Percentiles rank a stretch among this genome's conserved stretches.
These are phyloP conservation scores for Chiloscyllium plagiosum DNA, from an alignment of 2,113 vertebrate genomes.

Conservation along the genomic window DNA sequence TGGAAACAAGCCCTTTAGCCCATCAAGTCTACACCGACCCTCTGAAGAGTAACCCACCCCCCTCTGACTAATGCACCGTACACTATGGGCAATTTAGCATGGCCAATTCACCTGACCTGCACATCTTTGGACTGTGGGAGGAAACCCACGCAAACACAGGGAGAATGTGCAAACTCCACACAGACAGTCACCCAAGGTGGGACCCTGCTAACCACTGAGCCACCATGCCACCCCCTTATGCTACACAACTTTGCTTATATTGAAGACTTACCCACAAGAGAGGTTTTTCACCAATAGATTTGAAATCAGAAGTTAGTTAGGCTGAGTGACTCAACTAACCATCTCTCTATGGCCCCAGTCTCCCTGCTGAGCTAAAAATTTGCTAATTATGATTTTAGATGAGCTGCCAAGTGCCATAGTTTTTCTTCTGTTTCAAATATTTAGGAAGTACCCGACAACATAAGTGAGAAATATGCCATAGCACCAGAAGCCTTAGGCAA, in stretches of 20 bases:
- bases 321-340: neutral
- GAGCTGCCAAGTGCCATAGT: neutral
- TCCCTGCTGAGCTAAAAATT: neutral
- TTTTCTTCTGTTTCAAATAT: neutral
- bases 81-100: too few species aligned
- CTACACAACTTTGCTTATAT: neutral
- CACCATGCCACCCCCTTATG: too few species aligned
- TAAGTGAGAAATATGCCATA: conserved; percentile 8
- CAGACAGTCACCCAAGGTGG: too few species aligned
- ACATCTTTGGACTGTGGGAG: too few species aligned
- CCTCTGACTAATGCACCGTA: too few species aligned
- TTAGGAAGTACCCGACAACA: conserved; percentile 8
- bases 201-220: too few species aligned
- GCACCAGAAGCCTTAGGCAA: neutral
- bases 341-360: neutral
- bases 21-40: too few species aligned
- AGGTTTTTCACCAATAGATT: neutral
- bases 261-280: neutral
- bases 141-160: neutral
- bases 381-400: neutral
- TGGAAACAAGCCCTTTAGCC: too few species aligned
- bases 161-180: too few species aligned
- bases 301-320: neutral
- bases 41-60: too few species aligned
- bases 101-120: too few species aligned